These are phyloP conservation scores for Drosophila eugracilis DNA, from an alignment of 1,140 invertebrate species.

Conservation along the genomic window DNA sequence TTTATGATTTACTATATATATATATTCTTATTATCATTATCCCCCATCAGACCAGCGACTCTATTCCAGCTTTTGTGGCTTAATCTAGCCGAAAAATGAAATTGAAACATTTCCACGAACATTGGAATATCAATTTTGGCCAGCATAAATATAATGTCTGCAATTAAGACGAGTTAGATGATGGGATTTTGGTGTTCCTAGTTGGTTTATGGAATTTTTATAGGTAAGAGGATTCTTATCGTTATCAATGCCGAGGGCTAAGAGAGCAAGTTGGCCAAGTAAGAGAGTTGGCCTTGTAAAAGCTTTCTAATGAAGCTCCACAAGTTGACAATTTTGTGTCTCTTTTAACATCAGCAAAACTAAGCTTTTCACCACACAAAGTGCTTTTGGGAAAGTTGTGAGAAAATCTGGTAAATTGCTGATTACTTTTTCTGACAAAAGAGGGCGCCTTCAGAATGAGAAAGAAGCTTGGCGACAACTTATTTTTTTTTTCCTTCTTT, in stretches of 20 bases:
- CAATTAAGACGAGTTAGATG: slow-evolving; percentile 65
- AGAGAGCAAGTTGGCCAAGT: background rate
- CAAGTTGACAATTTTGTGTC: background rate
- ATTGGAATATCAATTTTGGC: slow-evolving; percentile 65
- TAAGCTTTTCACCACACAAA: slow-evolving; percentile 52
- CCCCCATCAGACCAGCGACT: slow-evolving; percentile 21
- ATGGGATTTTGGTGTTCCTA: slow-evolving; percentile 23
- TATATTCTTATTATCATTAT: slow-evolving; percentile 46
- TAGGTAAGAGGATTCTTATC: slow-evolving; percentile 33
- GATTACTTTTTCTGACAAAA: background rate
- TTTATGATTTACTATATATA: slow-evolving; percentile 55
- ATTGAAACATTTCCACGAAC: slow-evolving; percentile 52
- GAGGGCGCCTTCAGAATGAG: slow-evolving; percentile 28
- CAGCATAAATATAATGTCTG: slow-evolving; percentile 46
- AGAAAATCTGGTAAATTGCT: slow-evolving; percentile 4
- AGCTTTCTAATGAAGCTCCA: slow-evolving; percentile 1
- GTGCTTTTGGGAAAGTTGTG: background rate
- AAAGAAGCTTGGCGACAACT: slow-evolving; percentile 4
- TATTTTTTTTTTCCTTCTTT: no score
- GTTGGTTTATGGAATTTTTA: background rate
- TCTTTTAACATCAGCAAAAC: slow-evolving; percentile 9
- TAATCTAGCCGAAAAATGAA: slow-evolving; percentile 38
- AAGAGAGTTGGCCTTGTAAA: slow-evolving; percentile 14
- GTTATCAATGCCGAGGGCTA: slow-evolving; percentile 58
- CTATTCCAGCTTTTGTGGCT: slow-evolving; percentile 63